Percentiles rank a stretch among this genome's conserved stretches.
phyloP scores from a whole-genome alignment of 37 sponge, comb jelly and placozoan species.

The Hexactinellida sp. region DNA sequence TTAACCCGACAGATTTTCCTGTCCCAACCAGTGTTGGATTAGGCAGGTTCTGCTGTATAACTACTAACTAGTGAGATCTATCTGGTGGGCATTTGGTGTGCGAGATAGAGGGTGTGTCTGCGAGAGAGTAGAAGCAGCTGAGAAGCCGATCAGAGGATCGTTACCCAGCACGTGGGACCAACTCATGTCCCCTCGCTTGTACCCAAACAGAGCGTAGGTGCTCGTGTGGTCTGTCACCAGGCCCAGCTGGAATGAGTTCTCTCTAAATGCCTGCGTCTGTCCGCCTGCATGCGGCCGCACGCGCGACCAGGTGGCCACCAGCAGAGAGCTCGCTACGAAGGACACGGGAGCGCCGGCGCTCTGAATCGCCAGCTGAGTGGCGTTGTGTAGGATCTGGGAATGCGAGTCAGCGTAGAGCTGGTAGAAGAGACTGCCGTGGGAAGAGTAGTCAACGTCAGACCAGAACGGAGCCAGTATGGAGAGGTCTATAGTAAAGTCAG shows the following conservation, averaged over 20 bases:
- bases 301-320: slow-evolving; percentile 23
- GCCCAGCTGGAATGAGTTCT: slow-evolving; percentile 47
- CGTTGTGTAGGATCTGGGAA: background rate
- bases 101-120: slow-evolving; percentile 9
- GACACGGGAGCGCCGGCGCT: background rate
- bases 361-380: background rate
- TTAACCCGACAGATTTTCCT: too few relatives aligned
- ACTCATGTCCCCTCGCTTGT: slow-evolving; percentile 37
- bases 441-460: slow-evolving; percentile 37
- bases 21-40: too few relatives aligned
- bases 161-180: slow-evolving; percentile 23
- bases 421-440: slow-evolving; percentile 30
- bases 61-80: background rate
- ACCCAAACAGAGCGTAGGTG: slow-evolving; percentile 46
- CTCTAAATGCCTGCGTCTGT: background rate
- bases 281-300: background rate
- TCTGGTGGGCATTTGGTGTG: slow-evolving; percentile 17
- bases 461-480: slow-evolving; percentile 45
- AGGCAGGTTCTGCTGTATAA: background rate
- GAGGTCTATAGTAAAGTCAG: background rate
- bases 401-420: slow-evolving; percentile 9
- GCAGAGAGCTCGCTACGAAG: background rate
- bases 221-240: slow-evolving; percentile 39
- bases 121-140: background rate
- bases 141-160: slow-evolving; percentile 35